Conservation (phyloP, 2,888 invertebrate genomes). For the Caenorhabditis sulstoni region DNA sequence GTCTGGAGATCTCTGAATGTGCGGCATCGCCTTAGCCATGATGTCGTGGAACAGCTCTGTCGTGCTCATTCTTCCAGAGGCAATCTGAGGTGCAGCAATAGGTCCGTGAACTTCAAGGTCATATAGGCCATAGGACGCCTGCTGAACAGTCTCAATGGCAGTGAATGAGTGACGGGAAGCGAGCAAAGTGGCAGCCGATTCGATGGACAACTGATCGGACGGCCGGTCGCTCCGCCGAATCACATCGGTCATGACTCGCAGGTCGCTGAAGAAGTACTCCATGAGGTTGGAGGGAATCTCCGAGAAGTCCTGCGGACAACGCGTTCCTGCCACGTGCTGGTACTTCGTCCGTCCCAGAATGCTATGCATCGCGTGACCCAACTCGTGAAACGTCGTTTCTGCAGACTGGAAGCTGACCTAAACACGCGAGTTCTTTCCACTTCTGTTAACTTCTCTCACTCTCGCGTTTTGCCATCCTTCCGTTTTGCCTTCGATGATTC, state of each 20-base stretch:
- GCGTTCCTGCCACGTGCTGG: constrained; percentile 94
- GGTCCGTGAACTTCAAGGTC: constrained; percentile 79
- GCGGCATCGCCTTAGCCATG: constrained; percentile 70
- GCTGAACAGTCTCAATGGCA: constrained; percentile 73
- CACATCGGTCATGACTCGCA: constrained; percentile 66
- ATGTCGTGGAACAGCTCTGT: constrained; percentile 71
- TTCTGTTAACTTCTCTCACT: not conserved
- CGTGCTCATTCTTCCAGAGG: constrained; percentile 67
- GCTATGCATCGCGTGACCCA: constrained; percentile 99
- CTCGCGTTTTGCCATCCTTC: constrained; percentile 46
- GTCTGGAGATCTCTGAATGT: constrained; percentile 63
- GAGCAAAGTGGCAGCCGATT: constrained; percentile 88
- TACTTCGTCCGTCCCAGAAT: constrained; percentile 95
- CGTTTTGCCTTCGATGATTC: constrained; percentile 44
- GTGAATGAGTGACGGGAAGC: constrained; percentile 90
- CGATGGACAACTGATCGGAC: constrained; percentile 88
- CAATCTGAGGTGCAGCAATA: constrained; percentile 59
- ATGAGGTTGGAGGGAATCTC: constrained; percentile 98
- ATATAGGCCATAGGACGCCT: constrained; percentile 81
- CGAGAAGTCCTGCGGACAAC: constrained; percentile 97
- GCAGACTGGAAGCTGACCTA: constrained; percentile 82
- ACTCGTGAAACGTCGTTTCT: constrained; percentile 97
- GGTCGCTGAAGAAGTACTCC: constrained; percentile 95
- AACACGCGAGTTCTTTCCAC: not conserved
- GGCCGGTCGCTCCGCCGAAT: constrained; percentile 82